A percentile compares a stretch with the other conserved stretches of the same genome.
These are phyloP conservation scores for Diadema setosum DNA, from an alignment of 35 echinoderm and acorn worm species.

Conservation along the genomic window DNA sequence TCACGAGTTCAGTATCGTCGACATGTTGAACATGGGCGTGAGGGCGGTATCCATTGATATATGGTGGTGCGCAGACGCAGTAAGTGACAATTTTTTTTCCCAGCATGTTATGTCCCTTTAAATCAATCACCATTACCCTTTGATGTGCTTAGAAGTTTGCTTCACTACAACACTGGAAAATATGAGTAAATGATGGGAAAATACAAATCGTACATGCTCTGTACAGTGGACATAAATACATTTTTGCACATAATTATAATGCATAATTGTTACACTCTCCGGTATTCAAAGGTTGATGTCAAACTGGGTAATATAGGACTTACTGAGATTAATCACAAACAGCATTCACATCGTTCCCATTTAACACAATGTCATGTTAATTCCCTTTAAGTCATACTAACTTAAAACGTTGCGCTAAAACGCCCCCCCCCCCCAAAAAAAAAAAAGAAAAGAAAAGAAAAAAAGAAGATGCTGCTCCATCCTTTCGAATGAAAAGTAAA, in stretches of 20 bases:
- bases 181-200: not conserved
- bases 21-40: constrained; percentile 74
- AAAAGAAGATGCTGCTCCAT: too few species aligned
- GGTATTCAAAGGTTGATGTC: not conserved
- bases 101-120: not conserved
- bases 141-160: too few species aligned
- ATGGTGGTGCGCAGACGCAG: constrained; percentile 46
- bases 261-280: not conserved
- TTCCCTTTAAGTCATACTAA: too few species aligned
- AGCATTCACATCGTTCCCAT: too few species aligned
- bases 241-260: not conserved
- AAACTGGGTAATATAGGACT: too few species aligned
- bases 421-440: too few species aligned
- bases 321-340: too few species aligned
- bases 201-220: not conserved
- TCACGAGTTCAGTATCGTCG: constrained; percentile 70
- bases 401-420: too few species aligned
- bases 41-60: constrained; percentile 64
- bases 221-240: not conserved
- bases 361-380: too few species aligned
- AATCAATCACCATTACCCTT: too few species aligned
- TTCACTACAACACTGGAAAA: not conserved
- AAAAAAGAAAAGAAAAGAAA: too few species aligned
- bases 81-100: not conserved
- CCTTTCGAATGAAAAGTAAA: too few species aligned